A percentile compares a stretch with the other conserved stretches of the same genome.
phyloP scores from a whole-genome alignment of 2,888 invertebrate species.

The Chydorus sphaericus region DNA sequence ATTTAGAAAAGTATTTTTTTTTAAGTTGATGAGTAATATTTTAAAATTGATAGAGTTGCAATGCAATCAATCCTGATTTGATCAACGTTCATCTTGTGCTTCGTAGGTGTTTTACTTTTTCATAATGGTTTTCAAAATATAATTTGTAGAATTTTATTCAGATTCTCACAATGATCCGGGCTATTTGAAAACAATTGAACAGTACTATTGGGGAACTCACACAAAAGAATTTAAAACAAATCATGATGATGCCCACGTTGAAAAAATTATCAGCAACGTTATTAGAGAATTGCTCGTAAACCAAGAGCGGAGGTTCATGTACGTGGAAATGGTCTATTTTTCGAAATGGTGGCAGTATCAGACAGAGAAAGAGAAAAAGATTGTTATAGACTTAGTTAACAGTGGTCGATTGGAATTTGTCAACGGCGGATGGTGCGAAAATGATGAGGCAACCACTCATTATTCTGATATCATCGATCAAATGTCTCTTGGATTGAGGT shows the following conservation, averaged over 20 bases:
- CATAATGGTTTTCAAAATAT: background rate
- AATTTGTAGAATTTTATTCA: background rate
- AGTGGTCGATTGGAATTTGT: constrained; percentile 26
- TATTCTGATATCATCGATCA: constrained; percentile 25
- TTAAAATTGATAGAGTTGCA: too few species aligned
- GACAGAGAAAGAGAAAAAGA: constrained; percentile 36
- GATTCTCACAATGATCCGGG: constrained; percentile 87
- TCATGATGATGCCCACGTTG: constrained; percentile 28
- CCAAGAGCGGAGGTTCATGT: constrained; percentile 35
- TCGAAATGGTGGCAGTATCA: constrained; percentile 61
- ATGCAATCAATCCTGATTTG: constrained; percentile 38
- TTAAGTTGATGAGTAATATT: too few species aligned
- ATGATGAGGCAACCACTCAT: constrained; percentile 25
- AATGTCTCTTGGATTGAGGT: constrained; percentile 25
- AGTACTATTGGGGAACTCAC: constrained; percentile 70
- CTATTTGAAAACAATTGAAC: constrained; percentile 86
- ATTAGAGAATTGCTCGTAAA: constrained; percentile 54
- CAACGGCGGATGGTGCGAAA: constrained; percentile 26
- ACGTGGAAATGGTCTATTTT: constrained; percentile 37
- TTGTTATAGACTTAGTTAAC: constrained; percentile 45
- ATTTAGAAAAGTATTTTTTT: too few species aligned
- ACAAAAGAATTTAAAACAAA: background rate
- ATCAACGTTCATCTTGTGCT: constrained; percentile 68
- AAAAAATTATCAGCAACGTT: constrained; percentile 75
- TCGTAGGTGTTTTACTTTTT: constrained; percentile 29